Evolutionary conservation across 2,113 vertebrate species (phyloP).

Genomic region (Grallaria varia): DNA sequence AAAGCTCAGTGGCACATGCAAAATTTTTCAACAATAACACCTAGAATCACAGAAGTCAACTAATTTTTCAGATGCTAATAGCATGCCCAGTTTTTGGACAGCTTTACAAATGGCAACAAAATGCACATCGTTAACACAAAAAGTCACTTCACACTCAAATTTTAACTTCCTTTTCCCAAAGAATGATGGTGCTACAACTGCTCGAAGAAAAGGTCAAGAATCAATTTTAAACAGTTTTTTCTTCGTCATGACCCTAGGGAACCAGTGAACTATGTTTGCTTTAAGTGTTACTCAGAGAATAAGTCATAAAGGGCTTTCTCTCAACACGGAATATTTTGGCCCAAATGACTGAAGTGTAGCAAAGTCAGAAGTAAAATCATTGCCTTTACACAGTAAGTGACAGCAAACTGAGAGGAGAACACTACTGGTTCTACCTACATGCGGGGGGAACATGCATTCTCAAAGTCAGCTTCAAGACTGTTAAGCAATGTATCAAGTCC

Average conservation of each 20-base stretch:
- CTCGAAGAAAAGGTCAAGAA: not conserved
- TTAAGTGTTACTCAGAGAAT: not conserved
- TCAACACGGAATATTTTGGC: not conserved
- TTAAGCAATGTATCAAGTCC: not conserved
- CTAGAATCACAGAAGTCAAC: not conserved
- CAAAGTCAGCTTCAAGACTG: not conserved
- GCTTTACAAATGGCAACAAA: not conserved
- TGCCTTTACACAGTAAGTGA: not conserved
- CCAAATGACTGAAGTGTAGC: not conserved
- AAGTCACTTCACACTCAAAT: not conserved
- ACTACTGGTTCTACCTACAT: not conserved
- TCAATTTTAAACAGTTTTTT: not conserved
- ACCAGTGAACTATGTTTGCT: not conserved
- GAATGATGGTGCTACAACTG: not conserved
- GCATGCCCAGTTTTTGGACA: not conserved
- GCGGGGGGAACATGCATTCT: not conserved
- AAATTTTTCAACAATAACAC: not conserved
- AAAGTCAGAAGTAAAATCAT: not conserved
- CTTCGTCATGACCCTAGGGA: not conserved
- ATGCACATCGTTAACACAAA: not conserved
- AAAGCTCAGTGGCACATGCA: not conserved
- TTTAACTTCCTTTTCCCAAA: not conserved
- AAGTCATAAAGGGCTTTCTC: not conserved
- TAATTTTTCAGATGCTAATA: not conserved
- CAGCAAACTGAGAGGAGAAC: not conserved